These are phyloP conservation scores for Eilema sororculum DNA, from an alignment of 2,888 invertebrate species.

Conservation along the genomic window DNA sequence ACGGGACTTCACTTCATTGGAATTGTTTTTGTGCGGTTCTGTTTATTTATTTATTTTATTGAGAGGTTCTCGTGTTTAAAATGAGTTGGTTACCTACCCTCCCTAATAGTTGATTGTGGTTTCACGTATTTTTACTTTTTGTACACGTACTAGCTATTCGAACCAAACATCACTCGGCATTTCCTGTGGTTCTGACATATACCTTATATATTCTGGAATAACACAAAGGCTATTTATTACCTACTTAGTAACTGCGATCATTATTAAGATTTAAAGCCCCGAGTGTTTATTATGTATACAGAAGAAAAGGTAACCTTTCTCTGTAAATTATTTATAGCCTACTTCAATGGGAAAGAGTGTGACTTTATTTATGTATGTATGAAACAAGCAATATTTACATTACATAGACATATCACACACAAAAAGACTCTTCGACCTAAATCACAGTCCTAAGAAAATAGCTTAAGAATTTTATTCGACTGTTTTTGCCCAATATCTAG, in stretches of 20 bases:
- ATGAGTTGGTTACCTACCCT: not conserved
- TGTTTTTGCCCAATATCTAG: not conserved
- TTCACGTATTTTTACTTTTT: not conserved
- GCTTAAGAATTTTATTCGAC: not conserved
- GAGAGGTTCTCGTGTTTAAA: not conserved
- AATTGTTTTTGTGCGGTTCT: slow-evolving; percentile 22
- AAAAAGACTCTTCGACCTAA: not conserved
- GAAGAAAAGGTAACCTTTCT: not conserved
- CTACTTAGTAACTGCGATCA: not conserved
- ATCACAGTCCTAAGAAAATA: not conserved
- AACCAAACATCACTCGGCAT: too few relatives aligned
- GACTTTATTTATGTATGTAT: not conserved
- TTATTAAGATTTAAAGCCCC: not conserved
- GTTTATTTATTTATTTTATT: slow-evolving; percentile 15
- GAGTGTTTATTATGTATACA: not conserved
- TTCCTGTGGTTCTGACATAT: not conserved
- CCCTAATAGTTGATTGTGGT: not conserved
- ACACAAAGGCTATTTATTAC: too few relatives aligned
- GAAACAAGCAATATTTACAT: not conserved
- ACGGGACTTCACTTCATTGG: slow-evolving; percentile 23
- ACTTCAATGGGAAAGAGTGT: not conserved
- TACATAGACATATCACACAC: not conserved
- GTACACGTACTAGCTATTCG: too few relatives aligned
- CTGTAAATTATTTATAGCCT: not conserved
- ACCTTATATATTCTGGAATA: too few relatives aligned